Evolutionary conservation across 2,888 invertebrate species (phyloP).

Genomic region (Cephus pulcher): DNA sequence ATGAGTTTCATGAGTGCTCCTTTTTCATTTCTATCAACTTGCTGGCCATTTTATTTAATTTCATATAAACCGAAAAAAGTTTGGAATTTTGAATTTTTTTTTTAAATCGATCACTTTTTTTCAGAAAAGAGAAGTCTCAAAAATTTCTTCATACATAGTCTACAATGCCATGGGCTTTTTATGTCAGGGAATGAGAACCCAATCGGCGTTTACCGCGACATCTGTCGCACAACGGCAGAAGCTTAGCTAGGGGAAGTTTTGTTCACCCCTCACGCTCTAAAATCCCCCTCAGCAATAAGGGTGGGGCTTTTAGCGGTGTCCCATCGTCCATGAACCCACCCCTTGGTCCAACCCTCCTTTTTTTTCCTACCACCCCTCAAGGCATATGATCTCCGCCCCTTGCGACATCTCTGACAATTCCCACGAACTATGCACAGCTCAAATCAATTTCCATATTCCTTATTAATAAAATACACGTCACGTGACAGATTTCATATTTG

Average conservation of each 20-base stretch:
- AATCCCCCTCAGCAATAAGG: constrained; percentile 29
- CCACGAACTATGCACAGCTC: not conserved
- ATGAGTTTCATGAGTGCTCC: not conserved
- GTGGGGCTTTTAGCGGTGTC: constrained; percentile 29
- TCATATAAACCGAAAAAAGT: not conserved
- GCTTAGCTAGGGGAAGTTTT: constrained; percentile 40
- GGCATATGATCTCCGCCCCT: constrained; percentile 30
- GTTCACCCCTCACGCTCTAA: constrained; percentile 49
- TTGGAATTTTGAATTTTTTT: no score
- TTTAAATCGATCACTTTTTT: not conserved
- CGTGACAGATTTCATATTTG: not conserved
- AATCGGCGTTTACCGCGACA: constrained; percentile 36
- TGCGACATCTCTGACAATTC: constrained; percentile 32
- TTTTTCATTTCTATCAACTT: not conserved
- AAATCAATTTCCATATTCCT: not conserved
- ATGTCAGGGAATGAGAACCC: not conserved
- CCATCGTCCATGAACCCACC: constrained; percentile 29
- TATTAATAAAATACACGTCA: not conserved
- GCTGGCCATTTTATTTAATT: not conserved
- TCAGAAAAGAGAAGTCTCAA: constrained; percentile 5
- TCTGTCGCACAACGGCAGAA: constrained; percentile 49
- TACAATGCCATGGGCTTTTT: not conserved
- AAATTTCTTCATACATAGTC: not conserved
- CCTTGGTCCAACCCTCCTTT: constrained; percentile 30
- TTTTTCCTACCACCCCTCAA: constrained; percentile 35